These are phyloP conservation scores for Okamejei kenojei DNA, from an alignment of 2,797 vertebrate genomes.

Conservation along the genomic window DNA sequence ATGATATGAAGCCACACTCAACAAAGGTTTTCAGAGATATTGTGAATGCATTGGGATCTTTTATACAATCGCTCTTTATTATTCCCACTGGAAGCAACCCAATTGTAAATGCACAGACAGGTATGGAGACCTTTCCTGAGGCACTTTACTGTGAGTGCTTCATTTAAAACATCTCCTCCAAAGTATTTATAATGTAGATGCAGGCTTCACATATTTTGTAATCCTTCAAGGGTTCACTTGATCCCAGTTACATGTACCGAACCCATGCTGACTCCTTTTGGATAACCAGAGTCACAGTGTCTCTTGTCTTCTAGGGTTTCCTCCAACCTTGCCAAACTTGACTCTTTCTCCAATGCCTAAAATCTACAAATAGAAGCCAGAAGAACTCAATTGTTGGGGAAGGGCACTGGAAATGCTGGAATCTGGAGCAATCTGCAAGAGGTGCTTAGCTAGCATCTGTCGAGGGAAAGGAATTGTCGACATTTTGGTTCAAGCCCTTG, in stretches of 20 bases:
- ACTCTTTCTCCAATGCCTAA: too few species aligned
- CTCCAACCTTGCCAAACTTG: too few species aligned
- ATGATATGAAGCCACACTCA: constrained; percentile 98
- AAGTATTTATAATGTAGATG: neutral
- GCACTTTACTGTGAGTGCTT: neutral
- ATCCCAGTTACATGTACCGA: too few species aligned
- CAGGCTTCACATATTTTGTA: neutral
- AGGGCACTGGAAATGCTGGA: too few species aligned
- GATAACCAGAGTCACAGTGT: too few species aligned
- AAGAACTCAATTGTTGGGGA: neutral
- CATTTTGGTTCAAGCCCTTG: too few species aligned
- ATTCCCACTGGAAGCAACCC: constrained; percentile 69
- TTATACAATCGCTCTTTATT: constrained; percentile 96
- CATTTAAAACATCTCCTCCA: neutral
- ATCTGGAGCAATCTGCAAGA: too few species aligned
- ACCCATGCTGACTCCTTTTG: too few species aligned
- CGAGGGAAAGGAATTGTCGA: neutral
- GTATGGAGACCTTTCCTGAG: constrained; percentile 53
- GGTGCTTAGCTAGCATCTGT: too few species aligned
- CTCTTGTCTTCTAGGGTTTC: too few species aligned
- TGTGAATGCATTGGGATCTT: constrained; percentile 93
- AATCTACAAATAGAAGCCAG: neutral
- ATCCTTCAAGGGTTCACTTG: too few species aligned
- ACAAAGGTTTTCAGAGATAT: constrained; percentile 98
- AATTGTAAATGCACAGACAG: constrained; percentile 63